phyloP scores from a whole-genome alignment of 2,888 invertebrate species.

The Lysandra bellargus region DNA sequence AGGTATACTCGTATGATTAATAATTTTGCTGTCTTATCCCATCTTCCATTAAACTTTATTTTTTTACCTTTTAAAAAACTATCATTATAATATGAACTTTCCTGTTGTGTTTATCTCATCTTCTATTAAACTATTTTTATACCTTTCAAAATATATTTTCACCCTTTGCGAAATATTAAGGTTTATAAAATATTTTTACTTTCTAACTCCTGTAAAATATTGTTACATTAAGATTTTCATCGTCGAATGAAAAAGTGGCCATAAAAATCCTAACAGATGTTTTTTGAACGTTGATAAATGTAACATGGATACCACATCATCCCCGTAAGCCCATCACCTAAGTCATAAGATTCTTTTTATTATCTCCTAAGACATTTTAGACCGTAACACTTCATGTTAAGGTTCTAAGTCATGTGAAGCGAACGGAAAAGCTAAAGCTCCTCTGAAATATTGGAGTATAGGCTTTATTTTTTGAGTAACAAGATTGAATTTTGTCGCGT shows the following conservation, averaged over 20 bases:
- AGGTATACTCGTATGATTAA: no score
- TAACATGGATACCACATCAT: slow-evolving; percentile 20
- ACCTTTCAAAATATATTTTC: neutral
- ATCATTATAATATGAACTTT: no score
- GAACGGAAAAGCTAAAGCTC: neutral
- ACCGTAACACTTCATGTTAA: neutral
- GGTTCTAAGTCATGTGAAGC: neutral
- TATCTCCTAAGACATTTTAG: neutral
- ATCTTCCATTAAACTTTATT: no score
- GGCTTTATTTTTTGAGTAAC: neutral
- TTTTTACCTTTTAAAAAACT: no score
- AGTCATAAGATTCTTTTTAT: neutral
- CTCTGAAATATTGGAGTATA: neutral
- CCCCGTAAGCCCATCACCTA: slow-evolving; percentile 9
- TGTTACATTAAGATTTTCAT: neutral
- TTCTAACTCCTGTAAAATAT: neutral
- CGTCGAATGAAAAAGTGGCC: neutral
- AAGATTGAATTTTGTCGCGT: neutral
- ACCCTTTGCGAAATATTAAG: neutral
- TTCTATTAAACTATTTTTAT: no score
- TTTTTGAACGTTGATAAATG: slow-evolving; percentile 17
- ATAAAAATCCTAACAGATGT: slow-evolving; percentile 11
- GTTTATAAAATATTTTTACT: neutral
- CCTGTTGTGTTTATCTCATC: no score
- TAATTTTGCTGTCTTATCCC: no score